Conservation (phyloP, 2,113 vertebrate genomes). For the Colinus virginianus region DNA sequence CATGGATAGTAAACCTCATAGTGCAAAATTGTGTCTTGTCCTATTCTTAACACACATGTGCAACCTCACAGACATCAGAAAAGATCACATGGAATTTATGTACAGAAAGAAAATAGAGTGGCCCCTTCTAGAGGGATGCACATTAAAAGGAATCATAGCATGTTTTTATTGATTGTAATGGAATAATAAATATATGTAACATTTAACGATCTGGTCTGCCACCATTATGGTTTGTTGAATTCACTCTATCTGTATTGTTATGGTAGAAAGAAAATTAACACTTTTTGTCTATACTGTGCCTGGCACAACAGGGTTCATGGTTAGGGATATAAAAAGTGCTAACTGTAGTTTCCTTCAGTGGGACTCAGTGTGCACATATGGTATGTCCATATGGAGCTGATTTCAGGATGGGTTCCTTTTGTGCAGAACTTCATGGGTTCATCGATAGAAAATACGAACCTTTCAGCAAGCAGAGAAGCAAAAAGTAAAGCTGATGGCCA, state of each 20-base stretch:
- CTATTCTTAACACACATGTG: background rate
- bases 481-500: background rate
- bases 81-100: constrained; percentile 19
- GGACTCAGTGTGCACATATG: constrained; percentile 28
- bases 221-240: background rate
- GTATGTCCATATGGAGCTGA: constrained; percentile 39
- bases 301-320: background rate
- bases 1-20: background rate
- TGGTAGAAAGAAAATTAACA: background rate
- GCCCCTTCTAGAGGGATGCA: background rate
- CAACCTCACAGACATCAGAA: background rate
- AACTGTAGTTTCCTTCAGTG: background rate
- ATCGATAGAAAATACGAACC: background rate
- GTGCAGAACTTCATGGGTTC: background rate
- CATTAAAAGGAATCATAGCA: background rate
- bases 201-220: background rate
- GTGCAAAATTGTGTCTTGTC: background rate
- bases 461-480: background rate
- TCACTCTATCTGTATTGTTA: background rate
- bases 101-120: constrained; percentile 5
- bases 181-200: background rate
- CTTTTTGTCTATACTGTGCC: background rate
- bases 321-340: constrained; percentile 5
- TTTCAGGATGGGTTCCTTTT: background rate
- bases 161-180: background rate